Percentiles rank a stretch among this genome's conserved stretches.
Evolutionary conservation across 2,113 vertebrate genomes (phyloP).

Genomic region (Maccullochella peelii): DNA sequence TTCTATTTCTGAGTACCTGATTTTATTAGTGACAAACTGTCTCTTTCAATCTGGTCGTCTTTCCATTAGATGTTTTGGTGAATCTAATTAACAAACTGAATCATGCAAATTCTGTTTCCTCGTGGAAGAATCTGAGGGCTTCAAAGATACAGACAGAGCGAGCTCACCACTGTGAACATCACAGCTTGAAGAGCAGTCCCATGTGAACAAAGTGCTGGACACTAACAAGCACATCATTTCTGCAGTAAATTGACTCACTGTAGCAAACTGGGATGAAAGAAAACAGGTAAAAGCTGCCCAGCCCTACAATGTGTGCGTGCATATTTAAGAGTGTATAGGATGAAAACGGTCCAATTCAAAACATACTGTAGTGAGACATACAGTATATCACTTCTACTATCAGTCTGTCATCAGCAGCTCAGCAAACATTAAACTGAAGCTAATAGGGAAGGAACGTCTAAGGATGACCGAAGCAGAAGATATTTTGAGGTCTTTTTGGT

Average conservation of each 20-base stretch:
- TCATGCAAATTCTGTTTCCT: not conserved
- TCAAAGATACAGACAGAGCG: conserved; percentile 6
- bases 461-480: not conserved
- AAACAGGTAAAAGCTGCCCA: not conserved
- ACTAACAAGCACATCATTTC: not conserved
- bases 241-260: not conserved
- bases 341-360: not conserved
- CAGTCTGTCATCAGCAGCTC: not conserved
- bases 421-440: not conserved
- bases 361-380: not conserved
- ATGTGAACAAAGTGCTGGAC: conserved; percentile 4
- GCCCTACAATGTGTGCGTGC: not conserved
- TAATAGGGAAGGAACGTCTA: not conserved
- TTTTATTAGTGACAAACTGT: not conserved
- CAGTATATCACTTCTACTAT: not conserved
- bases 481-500: not conserved
- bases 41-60: not conserved
- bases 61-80: not conserved
- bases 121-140: conserved; percentile 3
- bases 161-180: conserved; percentile 14
- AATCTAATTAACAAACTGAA: conserved; percentile 15
- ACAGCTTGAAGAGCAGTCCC: not conserved
- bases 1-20: not conserved
- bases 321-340: not conserved
- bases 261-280: not conserved